Percentiles rank a stretch among this genome's conserved stretches.
These are phyloP conservation scores for Zosterops japonicus DNA, from an alignment of 2,113 vertebrate genomes.

Conservation along the genomic window DNA sequence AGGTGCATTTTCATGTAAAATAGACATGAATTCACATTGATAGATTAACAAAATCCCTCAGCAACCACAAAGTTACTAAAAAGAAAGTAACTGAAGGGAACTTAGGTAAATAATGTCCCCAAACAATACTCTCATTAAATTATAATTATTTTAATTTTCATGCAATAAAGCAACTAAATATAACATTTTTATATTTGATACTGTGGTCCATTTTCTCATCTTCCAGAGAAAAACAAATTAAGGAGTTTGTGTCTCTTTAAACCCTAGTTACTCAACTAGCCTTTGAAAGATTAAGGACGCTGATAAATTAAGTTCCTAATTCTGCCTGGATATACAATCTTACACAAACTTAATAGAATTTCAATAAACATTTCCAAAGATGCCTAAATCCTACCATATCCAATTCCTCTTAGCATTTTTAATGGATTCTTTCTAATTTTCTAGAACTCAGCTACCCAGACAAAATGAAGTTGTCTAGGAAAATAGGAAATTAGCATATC, in stretches of 20 bases:
- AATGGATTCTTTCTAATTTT: slow-evolving; percentile 24
- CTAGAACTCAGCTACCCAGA: neutral
- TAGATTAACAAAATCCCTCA: neutral
- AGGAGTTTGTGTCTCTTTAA: neutral
- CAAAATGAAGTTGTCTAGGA: neutral
- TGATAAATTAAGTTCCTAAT: neutral
- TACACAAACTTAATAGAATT: neutral
- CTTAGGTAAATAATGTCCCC: neutral
- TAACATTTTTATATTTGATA: neutral
- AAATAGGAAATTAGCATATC: neutral
- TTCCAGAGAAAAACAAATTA: neutral
- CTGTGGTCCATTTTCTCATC: neutral
- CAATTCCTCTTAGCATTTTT: slow-evolving; percentile 33
- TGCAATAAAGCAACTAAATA: neutral
- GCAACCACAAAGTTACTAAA: neutral
- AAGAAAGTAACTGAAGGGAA: neutral
- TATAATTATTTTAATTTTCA: neutral
- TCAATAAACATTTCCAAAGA: slow-evolving; percentile 29
- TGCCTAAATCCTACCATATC: neutral
- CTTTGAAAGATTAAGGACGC: neutral
- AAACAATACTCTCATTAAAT: neutral
- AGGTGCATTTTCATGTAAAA: neutral
- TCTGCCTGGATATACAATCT: neutral
- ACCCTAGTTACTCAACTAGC: neutral
- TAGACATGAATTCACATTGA: neutral